Base-by-base conservation (phyloP, 2,888 invertebrate genomes). In the Salticus scenicus region DNA sequence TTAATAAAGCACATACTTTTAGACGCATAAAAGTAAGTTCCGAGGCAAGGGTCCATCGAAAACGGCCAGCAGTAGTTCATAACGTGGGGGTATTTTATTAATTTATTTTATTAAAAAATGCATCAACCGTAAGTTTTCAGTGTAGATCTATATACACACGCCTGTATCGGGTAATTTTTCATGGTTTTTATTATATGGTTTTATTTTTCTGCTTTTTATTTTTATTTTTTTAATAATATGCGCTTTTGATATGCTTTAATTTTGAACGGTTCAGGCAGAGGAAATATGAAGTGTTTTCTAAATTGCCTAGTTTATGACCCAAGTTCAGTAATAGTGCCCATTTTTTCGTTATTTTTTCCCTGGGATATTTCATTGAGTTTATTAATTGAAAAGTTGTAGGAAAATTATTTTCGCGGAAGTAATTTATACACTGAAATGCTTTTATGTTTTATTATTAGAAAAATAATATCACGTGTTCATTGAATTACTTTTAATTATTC, bases 61-160 rank as follows among this genome's bases (percentile, higher is more conserved):
- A 76, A 76, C 51, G 69, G 51, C 33, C 33, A 10, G 28, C 42
- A 47, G 67, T 31, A 33, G 47, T 76, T 76, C 69, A 76, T 69
- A 76, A 76, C 76, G 51, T 33, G 24, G 28, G n/a, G 4, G 24
- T 24, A 33, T 51, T 66, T 76, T 63, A 72, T 73, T 79, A 79
- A 79, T 79, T 79, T 79, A 71, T 63, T 79, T 79, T 79, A 79
- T 79, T 79, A 79, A 79, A 79, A 64, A 41, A 72, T 64, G 72
- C 5, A 24, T 2, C 20, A 24, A 20, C 57, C 57, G 17, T 24
- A 7, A 24, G 57, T 5, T 57, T 57, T 57, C 66, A 10, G 51
- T 41, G 17, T 28, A 31, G 30, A 20, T 47, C 7, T 57, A 57
- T 57, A 47, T 47, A 47, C 47, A 57, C 24, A 57, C 57, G 4